These are phyloP conservation scores for Upupa epops DNA, from an alignment of 2,113 vertebrate genomes.

Conservation along the genomic window DNA sequence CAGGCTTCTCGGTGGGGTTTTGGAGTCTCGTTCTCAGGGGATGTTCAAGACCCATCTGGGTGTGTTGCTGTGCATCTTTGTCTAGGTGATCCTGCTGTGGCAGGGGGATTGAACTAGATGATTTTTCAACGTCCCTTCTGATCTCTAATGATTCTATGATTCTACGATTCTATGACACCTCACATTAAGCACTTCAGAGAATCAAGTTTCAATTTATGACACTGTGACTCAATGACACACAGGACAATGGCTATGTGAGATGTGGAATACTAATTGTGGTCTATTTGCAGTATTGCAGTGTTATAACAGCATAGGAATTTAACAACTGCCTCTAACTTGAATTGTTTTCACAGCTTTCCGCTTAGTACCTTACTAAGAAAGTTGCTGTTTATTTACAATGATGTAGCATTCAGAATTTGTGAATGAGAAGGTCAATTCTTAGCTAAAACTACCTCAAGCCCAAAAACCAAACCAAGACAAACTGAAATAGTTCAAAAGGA, in stretches of 20 bases:
- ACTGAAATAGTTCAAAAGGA: not conserved
- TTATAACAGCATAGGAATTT: not conserved
- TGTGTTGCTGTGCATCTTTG: too few species aligned
- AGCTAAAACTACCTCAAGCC: not conserved
- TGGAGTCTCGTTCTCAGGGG: too few species aligned
- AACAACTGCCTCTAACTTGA: not conserved
- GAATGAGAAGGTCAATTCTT: not conserved
- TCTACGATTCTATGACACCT: too few species aligned
- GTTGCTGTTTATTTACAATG: not conserved
- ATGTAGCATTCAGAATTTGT: not conserved
- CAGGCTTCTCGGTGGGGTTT: too few species aligned
- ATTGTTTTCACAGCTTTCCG: constrained; percentile 1
- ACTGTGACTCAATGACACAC: not conserved
- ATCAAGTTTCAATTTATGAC: not conserved
- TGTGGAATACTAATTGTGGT: not conserved
- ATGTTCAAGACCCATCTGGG: too few species aligned
- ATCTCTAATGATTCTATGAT: too few species aligned
- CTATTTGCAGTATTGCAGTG: not conserved
- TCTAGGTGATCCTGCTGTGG: too few species aligned
- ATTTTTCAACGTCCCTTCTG: too few species aligned
- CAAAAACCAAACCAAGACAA: not conserved
- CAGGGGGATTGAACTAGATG: too few species aligned
- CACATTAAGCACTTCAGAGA: not conserved
- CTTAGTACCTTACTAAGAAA: not conserved
- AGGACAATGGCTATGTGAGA: not conserved